Percentiles rank a stretch among this genome's conserved stretches.
Conservation (phyloP, 1,140 invertebrate species). For the Chrysomallon squamiferum region DNA sequence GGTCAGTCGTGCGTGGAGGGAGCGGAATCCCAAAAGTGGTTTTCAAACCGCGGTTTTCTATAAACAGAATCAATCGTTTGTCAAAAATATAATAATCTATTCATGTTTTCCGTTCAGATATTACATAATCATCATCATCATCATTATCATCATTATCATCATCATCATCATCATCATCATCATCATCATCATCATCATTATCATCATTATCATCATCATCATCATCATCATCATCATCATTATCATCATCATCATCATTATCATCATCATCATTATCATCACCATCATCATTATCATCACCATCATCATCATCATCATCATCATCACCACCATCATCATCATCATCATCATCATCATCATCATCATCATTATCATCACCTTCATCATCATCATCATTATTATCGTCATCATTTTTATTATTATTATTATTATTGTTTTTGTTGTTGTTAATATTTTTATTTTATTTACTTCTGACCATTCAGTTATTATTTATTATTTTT, state of each 20-base stretch:
- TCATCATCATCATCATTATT: too few species aligned
- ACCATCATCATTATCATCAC: conserved; percentile 11
- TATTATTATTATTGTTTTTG: too few species aligned
- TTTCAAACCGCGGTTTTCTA: too few species aligned
- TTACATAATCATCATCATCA: not conserved
- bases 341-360: conserved; percentile 9
- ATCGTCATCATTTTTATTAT: too few species aligned
- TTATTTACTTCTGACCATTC: too few species aligned
- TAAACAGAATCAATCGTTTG: too few species aligned
- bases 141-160: not conserved
- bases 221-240: conserved; percentile 5
- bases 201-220: conserved; percentile 1
- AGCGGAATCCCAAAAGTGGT: too few species aligned
- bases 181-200: conserved; percentile 8
- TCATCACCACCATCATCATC: conserved; percentile 7
- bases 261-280: conserved; percentile 11
- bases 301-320: conserved; percentile 9
- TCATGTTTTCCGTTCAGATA: too few species aligned
- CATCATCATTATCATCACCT: conserved; percentile 5
- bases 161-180: conserved; percentile 6
- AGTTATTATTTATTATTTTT: too few species aligned
- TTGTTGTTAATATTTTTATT: too few species aligned
- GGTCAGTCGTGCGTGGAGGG: too few species aligned
- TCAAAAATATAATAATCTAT: too few species aligned
- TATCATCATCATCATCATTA: conserved; percentile 2